Evolutionary conservation across 2,113 vertebrate species (phyloP), one percentile per base, ranked within the genome.

Genomic region (Chaenogobius annularis): DNA sequence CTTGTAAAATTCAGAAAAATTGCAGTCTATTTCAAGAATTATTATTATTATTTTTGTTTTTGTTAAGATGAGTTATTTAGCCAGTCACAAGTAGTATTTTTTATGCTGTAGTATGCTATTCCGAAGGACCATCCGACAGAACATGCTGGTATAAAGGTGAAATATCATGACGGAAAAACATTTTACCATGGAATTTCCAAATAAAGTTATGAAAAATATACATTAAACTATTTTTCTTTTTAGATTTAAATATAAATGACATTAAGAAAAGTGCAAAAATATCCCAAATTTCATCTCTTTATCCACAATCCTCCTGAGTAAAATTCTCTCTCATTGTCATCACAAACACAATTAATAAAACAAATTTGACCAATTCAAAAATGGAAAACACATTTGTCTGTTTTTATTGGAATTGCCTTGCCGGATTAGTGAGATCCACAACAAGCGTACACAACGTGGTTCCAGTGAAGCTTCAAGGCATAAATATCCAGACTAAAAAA

Each of bases 361-460:
- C 83, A 90, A 90, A 91, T 74, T 84, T 40, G 80, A 63, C 37
- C 69, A 62, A 78, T 47, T 70, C 64, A 68, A 59, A 69, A 66
- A 87, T 78, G 52, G 78, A 72, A 84, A 91, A 89, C 74, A 82
- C 80, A 90, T 91, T 92, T 91, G 86, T 66, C 59, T 72, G 73
- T 72, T 88, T 84, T 84, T 70, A 69, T 79, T 87, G 81, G 78
- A 88, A 81, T 83, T 78, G 73, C 63, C 77, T 69, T 69, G 68
- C 31, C 67, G 76, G 86, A 90, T 90, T 85, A 83, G 80, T 56
- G 37, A 69, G 77, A 79, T 74, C 31, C 65, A 72, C 77, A 73
- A 73, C 79, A 74, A 70, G 79, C 89, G 89, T 91, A 86, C 84
- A 76, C 83, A 89, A 83, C 48, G 50, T 86, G 83, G 78, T 86